A percentile compares a stretch with the other conserved stretches of the same genome.
Evolutionary conservation across 2,113 vertebrate species (phyloP).

Genomic region (Xenopus laevis): DNA sequence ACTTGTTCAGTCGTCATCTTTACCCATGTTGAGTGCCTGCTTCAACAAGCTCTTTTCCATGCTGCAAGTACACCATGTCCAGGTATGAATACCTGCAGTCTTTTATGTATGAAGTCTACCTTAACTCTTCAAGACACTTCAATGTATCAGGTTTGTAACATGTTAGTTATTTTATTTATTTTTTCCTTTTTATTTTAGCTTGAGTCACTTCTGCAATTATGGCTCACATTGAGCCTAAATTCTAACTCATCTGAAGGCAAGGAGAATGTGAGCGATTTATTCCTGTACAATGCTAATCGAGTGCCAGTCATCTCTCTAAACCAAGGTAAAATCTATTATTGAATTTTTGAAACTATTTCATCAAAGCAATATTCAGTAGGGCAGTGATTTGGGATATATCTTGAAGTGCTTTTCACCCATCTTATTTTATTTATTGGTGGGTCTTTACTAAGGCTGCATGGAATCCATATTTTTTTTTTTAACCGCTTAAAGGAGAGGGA

Average conservation of each 20-base stretch:
- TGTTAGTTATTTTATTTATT: background rate
- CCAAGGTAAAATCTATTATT: conserved; percentile 73
- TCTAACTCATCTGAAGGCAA: conserved; percentile 80
- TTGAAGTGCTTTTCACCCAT: too few relatives aligned
- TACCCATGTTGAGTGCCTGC: conserved; percentile 92
- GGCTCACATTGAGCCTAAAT: conserved; percentile 96
- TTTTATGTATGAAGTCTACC: too few relatives aligned
- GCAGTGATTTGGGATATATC: too few relatives aligned
- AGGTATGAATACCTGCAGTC: conserved; percentile 65
- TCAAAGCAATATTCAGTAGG: too few relatives aligned
- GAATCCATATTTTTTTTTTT: too few relatives aligned
- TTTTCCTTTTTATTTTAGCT: conserved; percentile 67
- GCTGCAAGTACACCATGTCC: conserved; percentile 95
- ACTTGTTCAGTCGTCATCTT: conserved; percentile 84
- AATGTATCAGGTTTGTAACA: too few relatives aligned
- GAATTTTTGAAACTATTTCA: background rate
- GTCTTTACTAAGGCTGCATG: too few relatives aligned
- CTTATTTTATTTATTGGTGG: too few relatives aligned
- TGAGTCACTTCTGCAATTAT: conserved; percentile 92
- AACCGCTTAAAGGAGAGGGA: too few relatives aligned
- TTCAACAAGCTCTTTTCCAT: conserved; percentile 99
- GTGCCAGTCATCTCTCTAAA: conserved; percentile 92
- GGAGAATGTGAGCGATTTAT: conserved; percentile 87
- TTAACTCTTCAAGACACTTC: too few relatives aligned
- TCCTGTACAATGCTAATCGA: conserved; percentile 90